These are phyloP conservation scores for Perithous albicinctus DNA, from an alignment of 2,888 invertebrate species.

Conservation along the genomic window DNA sequence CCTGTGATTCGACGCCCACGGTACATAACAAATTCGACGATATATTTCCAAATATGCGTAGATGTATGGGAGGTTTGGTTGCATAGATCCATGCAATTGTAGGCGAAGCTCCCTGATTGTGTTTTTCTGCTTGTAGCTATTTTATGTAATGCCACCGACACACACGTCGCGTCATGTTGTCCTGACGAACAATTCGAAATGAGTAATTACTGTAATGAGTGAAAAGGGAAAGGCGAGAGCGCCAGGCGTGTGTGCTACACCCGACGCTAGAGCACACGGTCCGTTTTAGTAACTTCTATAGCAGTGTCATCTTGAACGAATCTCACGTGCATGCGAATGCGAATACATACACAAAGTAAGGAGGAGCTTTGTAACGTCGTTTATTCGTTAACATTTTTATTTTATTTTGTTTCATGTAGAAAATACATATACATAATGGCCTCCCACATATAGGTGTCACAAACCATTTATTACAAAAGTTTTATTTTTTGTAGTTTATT, in stretches of 20 bases:
- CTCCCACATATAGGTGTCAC: conserved; percentile 79
- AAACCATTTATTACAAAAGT: conserved; percentile 80
- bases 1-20: neutral
- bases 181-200: conserved; percentile 71
- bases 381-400: conserved; percentile 55
- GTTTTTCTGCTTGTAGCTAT: conserved; percentile 36
- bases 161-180: conserved; percentile 36
- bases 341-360: neutral
- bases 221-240: conserved; percentile 72
- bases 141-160: conserved; percentile 42
- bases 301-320: conserved; percentile 46
- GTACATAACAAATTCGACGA: conserved; percentile 29
- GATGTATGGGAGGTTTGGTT: neutral
- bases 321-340: conserved; percentile 23
- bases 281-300: conserved; percentile 65
- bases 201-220: conserved; percentile 74
- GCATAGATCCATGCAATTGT: conserved; percentile 40
- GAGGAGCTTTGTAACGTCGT: neutral
- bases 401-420: conserved; percentile 80
- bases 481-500: conserved; percentile 70
- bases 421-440: conserved; percentile 82
- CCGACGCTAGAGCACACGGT: conserved; percentile 47
- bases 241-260: conserved; percentile 57
- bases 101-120: conserved; percentile 26
- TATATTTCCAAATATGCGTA: conserved; percentile 44